A percentile compares a stretch with the other conserved stretches of the same genome.
Conservation (phyloP, 2,888 invertebrate genomes). For the Trichogramma evanescens region DNA sequence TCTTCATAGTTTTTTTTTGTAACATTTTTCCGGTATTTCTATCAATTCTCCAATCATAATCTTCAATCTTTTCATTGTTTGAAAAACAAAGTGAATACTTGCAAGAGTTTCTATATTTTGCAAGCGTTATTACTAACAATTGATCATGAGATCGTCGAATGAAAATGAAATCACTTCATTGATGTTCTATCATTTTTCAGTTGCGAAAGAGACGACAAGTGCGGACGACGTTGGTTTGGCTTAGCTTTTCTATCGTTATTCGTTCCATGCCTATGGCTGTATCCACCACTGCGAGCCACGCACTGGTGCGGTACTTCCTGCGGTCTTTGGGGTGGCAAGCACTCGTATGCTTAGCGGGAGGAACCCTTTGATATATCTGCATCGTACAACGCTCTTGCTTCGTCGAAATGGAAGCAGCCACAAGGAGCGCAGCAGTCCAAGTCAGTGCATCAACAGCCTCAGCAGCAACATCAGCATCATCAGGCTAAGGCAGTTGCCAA, state of each 20-base stretch:
- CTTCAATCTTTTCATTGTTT: too few species aligned
- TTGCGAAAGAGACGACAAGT: constrained; percentile 57
- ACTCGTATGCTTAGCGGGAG: constrained; percentile 50
- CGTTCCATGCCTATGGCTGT: constrained; percentile 92
- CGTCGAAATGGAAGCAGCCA: not conserved
- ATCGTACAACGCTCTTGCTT: constrained; percentile 28
- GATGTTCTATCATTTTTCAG: constrained; percentile 20
- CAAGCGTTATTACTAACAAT: too few species aligned
- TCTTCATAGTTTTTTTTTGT: too few species aligned
- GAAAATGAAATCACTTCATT: too few species aligned
- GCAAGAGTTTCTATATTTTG: too few species aligned
- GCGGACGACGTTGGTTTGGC: constrained; percentile 76
- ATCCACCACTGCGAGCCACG: constrained; percentile 77
- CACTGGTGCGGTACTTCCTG: constrained; percentile 77
- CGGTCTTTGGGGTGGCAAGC: constrained; percentile 77
- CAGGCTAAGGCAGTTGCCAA: constrained; percentile 32
- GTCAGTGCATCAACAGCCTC: not conserved
- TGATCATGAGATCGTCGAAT: too few species aligned
- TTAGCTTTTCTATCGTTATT: constrained; percentile 77
- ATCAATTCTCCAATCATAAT: too few species aligned
- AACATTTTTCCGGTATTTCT: too few species aligned
- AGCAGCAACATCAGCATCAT: constrained; percentile 20
- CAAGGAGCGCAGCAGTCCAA: not conserved
- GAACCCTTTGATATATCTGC: constrained; percentile 46
- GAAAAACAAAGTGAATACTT: too few species aligned